A percentile compares a stretch with the other conserved stretches of the same genome.
Conservation (phyloP, 2,113 vertebrate species). For the Nothocercus nigrocapillus region DNA sequence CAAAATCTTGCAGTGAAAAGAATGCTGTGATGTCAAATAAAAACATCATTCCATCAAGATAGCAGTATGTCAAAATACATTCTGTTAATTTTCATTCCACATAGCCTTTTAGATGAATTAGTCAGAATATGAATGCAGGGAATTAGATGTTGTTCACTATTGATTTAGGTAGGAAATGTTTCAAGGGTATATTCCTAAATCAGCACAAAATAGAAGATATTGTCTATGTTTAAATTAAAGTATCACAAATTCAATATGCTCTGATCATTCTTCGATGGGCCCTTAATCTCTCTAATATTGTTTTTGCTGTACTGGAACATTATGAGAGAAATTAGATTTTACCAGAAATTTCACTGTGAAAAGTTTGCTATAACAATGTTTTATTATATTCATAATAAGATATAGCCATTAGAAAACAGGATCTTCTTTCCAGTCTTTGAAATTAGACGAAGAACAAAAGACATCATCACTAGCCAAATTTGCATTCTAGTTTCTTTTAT, state of each 20-base stretch:
- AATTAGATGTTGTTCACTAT: constrained; percentile 33
- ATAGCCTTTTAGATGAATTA: not conserved
- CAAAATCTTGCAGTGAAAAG: not conserved
- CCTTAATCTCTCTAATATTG: not conserved
- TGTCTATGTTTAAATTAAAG: constrained; percentile 37
- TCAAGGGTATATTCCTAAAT: constrained; percentile 45
- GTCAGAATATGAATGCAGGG: constrained; percentile 12
- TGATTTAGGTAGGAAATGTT: constrained; percentile 46
- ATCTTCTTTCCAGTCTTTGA: constrained; percentile 39
- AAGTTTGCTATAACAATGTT: constrained; percentile 25
- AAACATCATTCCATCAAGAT: not conserved
- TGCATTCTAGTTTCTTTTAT: not conserved
- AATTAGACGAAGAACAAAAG: constrained; percentile 60
- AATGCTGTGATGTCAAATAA: constrained; percentile 5
- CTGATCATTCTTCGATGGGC: not conserved
- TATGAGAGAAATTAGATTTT: constrained; percentile 30
- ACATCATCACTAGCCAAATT: constrained; percentile 47
- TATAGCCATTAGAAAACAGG: constrained; percentile 30
- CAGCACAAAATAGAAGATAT: not conserved
- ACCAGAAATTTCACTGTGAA: constrained; percentile 42
- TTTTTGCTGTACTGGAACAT: not conserved
- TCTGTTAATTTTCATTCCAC: not conserved
- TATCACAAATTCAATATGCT: not conserved
- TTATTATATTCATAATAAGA: constrained; percentile 51
- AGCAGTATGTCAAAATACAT: not conserved